phyloP scores from a whole-genome alignment of 37 sponge, comb jelly and placozoan species.

The Hormiphora californensis region DNA sequence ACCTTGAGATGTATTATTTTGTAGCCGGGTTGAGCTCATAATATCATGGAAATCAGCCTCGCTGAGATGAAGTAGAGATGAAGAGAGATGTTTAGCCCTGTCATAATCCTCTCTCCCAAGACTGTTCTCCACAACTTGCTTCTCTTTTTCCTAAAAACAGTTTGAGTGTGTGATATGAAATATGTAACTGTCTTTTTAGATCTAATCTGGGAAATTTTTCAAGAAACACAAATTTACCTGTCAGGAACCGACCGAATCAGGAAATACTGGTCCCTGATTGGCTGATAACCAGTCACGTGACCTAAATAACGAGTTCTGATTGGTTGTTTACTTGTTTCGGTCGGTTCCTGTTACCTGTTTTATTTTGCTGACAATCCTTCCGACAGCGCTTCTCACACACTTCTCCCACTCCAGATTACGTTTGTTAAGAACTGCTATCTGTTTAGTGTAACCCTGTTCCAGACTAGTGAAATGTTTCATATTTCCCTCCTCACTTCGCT shows the following conservation, averaged over 20 bases:
- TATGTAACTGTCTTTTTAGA: too few species aligned
- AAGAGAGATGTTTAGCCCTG: slow-evolving; percentile 2
- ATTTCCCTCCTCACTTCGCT: too few species aligned
- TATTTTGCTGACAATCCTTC: neutral
- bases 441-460: neutral
- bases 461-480: neutral
- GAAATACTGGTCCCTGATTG: too few species aligned
- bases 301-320: too few species aligned
- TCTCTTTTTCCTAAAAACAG: neutral
- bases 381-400: neutral
- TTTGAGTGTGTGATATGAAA: too few species aligned
- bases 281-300: too few species aligned
- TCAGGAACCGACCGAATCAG: too few species aligned
- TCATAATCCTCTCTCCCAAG: neutral
- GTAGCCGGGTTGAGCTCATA: slow-evolving; percentile 41
- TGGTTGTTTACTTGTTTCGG: too few species aligned
- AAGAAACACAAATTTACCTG: too few species aligned
- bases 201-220: too few species aligned
- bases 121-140: neutral
- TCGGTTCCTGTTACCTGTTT: neutral
- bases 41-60: slow-evolving; percentile 46
- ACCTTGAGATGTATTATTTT: too few species aligned
- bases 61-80: slow-evolving; percentile 18
- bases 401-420: slow-evolving; percentile 33
- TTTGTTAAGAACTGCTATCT: neutral